phyloP scores from a whole-genome alignment of 2,888 invertebrate genomes.

The Mesochorus sp. region DNA sequence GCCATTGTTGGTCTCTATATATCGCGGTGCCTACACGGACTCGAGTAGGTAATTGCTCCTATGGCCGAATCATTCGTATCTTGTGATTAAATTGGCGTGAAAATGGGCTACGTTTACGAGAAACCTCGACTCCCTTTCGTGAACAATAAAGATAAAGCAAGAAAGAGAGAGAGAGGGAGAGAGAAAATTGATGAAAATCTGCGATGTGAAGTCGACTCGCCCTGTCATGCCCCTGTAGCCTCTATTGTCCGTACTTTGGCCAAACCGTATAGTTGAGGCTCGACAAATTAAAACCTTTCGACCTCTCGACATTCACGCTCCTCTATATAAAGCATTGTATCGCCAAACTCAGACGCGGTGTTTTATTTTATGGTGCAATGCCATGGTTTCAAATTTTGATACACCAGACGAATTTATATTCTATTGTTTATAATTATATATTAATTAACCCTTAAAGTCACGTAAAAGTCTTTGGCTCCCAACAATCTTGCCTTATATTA shows the following conservation, averaged over 20 bases:
- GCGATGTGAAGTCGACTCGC: slow-evolving; percentile 40
- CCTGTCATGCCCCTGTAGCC: slow-evolving; percentile 7
- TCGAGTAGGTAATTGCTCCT: slow-evolving; percentile 51
- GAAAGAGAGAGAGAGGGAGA: not conserved
- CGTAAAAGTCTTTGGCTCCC: too few relatives aligned
- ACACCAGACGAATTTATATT: slow-evolving; percentile 1
- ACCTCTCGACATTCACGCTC: slow-evolving; percentile 27
- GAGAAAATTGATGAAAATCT: slow-evolving; percentile 55
- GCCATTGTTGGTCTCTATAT: slow-evolving; percentile 34
- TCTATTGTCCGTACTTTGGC: slow-evolving; percentile 44
- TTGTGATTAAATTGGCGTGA: slow-evolving; percentile 62
- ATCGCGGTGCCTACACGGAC: slow-evolving; percentile 11
- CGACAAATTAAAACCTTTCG: slow-evolving; percentile 53
- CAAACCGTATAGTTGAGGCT: slow-evolving; percentile 16
- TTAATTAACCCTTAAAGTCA: too few relatives aligned
- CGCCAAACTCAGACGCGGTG: not conserved
- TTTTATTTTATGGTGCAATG: slow-evolving; percentile 3
- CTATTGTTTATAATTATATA: too few relatives aligned
- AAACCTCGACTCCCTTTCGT: slow-evolving; percentile 28
- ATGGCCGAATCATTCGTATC: slow-evolving; percentile 49
- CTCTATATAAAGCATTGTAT: not conserved
- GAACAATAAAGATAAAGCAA: not conserved
- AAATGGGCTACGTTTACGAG: slow-evolving; percentile 60
- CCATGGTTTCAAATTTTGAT: not conserved
- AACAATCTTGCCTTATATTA: too few relatives aligned